Evolutionary conservation across 1,140 invertebrate genomes (phyloP).

Genomic region (Leguminivora glycinivorella): DNA sequence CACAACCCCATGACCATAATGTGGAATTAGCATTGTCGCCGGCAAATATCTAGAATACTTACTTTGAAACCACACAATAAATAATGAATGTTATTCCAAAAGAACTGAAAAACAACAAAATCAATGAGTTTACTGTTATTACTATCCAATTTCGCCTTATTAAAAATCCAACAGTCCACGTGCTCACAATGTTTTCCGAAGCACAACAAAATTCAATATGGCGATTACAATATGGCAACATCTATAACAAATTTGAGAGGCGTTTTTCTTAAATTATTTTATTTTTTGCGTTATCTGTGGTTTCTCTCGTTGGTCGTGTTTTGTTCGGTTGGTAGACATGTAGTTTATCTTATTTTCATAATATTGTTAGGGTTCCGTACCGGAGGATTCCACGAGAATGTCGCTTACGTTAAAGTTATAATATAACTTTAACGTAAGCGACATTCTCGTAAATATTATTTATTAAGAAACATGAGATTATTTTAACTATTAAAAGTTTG

Average conservation of each 20-base stretch:
- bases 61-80: conserved; percentile 54
- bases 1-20: conserved; percentile 56
- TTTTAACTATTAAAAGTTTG: too few species aligned
- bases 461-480: too few species aligned
- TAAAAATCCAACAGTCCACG: conserved; percentile 74
- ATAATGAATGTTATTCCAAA: conserved; percentile 47
- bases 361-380: too few species aligned
- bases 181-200: conserved; percentile 79
- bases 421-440: too few species aligned
- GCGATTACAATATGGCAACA: conserved; percentile 62
- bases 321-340: not conserved
- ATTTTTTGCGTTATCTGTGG: too few species aligned
- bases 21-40: conserved; percentile 50
- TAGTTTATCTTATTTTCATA: not conserved
- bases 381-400: too few species aligned
- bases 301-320: not conserved
- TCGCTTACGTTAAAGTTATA: too few species aligned
- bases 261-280: not conserved
- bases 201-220: conserved; percentile 80
- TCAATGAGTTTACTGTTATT: conserved; percentile 52
- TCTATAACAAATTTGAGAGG: conserved; percentile 39
- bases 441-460: too few species aligned
- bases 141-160: conserved; percentile 71
- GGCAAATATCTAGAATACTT: conserved; percentile 56
- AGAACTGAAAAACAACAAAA: conserved; percentile 46